Evolutionary conservation across 2,113 vertebrate genomes (phyloP), one percentile per base, ranked within the genome.

Genomic region (Aphyosemion australe): DNA sequence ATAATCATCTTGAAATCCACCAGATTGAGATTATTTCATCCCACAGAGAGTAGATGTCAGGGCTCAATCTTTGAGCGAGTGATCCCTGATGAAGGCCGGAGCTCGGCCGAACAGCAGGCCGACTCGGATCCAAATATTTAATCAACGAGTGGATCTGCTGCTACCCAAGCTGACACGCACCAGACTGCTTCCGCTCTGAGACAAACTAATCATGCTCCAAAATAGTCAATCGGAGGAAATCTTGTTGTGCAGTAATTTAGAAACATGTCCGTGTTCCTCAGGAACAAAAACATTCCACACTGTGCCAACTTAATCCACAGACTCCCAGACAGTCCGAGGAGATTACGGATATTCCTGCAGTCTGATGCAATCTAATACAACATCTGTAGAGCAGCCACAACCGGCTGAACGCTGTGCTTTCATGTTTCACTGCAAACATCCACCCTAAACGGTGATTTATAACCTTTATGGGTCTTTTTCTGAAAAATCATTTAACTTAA

Each of bases 1-100:
- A 42, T 90, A 91, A 91, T 86, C 87, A 86, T 75, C 78, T 84
- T 76, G 65, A 85, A 84, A 86, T 88, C 80, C 75, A 81, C 55
- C 78, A 78, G 72, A 80, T 74, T 86, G 78, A 79, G 84, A 91
- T 89, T 87, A 87, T 90, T 87, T 87, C 63, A 80, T 87, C 71
- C 76, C 65, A 64, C 74, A 76, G 56, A 54, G 69, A 67, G 58
- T 54, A 52, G 7, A 46, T 70, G 64, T 61, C 69, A 69, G 26
- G 43, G 79, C 76, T 83, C 74, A 78, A 56, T 76, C 78, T 80
- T 69, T 57, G 61, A 50, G 49, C 61, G 64, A 39, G 45, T 54
- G 69, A 86, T 70, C 61, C 21, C 47, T 14, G 51, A 69, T 50
- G 69, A 72, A 63, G 67, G 71, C 37, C 43, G 46, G 51, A 61